phyloP scores from a whole-genome alignment of 1,140 invertebrate species.

The Drosophila watanabei region DNA sequence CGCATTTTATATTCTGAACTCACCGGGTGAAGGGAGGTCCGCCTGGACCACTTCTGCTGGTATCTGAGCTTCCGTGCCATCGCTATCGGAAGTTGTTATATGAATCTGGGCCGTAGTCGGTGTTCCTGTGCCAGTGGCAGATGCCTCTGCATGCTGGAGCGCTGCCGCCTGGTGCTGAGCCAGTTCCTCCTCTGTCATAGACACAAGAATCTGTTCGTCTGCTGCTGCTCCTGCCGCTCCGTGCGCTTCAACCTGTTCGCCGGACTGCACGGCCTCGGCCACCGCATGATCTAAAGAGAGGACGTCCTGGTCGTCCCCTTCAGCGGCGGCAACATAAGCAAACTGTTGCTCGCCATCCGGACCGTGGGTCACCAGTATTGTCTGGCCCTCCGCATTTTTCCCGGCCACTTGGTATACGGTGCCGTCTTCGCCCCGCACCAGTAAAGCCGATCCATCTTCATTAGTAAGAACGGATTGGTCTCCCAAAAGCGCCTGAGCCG shows the following conservation, averaged over 20 bases:
- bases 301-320: conserved; percentile 88
- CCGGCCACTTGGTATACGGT: conserved; percentile 89
- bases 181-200: conserved; percentile 86
- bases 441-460: conserved; percentile 86
- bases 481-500: conserved; percentile 65
- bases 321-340: conserved; percentile 89
- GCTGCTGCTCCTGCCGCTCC: conserved; percentile 81
- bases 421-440: conserved; percentile 90
- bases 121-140: conserved; percentile 50
- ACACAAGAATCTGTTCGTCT: conserved; percentile 87
- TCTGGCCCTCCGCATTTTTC: conserved; percentile 91
- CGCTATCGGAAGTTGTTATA: conserved; percentile 86
- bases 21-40: conserved; percentile 92
- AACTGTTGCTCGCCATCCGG: conserved; percentile 91
- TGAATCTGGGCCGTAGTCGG: conserved; percentile 73
- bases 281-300: conserved; percentile 88
- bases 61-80: conserved; percentile 89
- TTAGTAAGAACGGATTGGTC: conserved; percentile 83
- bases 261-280: conserved; percentile 86
- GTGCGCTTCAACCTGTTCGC: conserved; percentile 16
- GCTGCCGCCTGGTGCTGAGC: conserved; percentile 86
- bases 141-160: conserved; percentile 58
- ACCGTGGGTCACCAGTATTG: conserved; percentile 89
- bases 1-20: conserved; percentile 29
- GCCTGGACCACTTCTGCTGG: conserved; percentile 94